Conservation (phyloP, 2,113 vertebrate genomes). For the Charadrius vociferus region DNA sequence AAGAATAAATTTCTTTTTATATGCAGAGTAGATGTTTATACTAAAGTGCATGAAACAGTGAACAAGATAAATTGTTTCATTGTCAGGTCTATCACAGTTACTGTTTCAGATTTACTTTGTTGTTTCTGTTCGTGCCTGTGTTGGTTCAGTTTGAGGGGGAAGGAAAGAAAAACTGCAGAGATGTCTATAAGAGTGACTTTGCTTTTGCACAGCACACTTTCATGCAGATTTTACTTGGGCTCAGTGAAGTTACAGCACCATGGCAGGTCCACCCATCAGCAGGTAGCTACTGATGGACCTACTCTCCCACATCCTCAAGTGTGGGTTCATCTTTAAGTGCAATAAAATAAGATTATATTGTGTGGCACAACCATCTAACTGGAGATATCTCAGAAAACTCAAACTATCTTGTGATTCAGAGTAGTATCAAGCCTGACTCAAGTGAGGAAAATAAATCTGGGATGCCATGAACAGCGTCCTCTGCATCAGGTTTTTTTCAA, state of each 20-base stretch:
- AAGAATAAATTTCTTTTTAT: neutral
- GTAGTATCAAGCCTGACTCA: neutral
- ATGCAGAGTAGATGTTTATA: neutral
- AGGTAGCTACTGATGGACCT: neutral
- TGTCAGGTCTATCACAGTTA: neutral
- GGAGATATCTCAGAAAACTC: neutral
- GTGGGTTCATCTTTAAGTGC: neutral
- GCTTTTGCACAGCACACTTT: neutral
- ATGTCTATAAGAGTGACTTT: neutral
- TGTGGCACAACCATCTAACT: neutral
- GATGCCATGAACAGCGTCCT: neutral
- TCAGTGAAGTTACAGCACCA: fast-evolving
- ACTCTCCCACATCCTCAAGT: neutral
- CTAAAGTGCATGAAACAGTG: neutral
- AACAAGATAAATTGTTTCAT: neutral
- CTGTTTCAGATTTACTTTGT: neutral
- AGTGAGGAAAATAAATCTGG: neutral
- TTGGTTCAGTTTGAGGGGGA: neutral
- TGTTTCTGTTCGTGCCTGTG: neutral
- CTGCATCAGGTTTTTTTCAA: neutral
- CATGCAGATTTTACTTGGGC: neutral
- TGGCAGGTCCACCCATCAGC: neutral
- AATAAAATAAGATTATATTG: neutral
- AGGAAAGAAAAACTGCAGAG: neutral
- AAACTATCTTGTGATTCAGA: neutral